Evolutionary conservation across 2,113 vertebrate genomes (phyloP).

Genomic region (Triplophysa tibetana): DNA sequence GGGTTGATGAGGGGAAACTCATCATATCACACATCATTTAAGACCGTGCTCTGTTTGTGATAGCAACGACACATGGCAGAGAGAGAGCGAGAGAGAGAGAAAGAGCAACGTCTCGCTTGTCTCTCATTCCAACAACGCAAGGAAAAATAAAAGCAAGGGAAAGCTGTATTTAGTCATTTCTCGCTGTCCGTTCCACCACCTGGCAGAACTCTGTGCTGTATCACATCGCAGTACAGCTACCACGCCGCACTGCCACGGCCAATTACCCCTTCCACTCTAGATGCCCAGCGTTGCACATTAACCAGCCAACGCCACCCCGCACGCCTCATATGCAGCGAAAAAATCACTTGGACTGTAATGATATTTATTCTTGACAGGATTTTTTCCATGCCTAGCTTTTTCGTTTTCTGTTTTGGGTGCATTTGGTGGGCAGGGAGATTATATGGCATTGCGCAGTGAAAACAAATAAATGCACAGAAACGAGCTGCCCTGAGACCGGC

Average conservation of each 20-base stretch:
- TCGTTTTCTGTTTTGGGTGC: slow-evolving; percentile 70
- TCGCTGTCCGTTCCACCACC: slow-evolving; percentile 56
- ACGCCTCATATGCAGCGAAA: slow-evolving; percentile 59
- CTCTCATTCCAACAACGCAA: slow-evolving; percentile 14
- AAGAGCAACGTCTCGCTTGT: neutral
- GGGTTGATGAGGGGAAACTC: slow-evolving; percentile 48
- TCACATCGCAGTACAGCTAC: slow-evolving; percentile 40
- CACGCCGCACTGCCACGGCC: slow-evolving; percentile 54
- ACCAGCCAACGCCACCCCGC: slow-evolving; percentile 50
- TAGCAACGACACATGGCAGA: slow-evolving; percentile 43
- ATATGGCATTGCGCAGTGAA: slow-evolving; percentile 66
- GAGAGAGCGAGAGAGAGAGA: neutral
- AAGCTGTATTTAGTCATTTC: slow-evolving; percentile 64
- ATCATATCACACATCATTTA: slow-evolving; percentile 59
- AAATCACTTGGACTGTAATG: slow-evolving; percentile 70
- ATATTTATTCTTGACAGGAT: slow-evolving; percentile 79
- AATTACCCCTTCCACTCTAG: slow-evolving; percentile 53
- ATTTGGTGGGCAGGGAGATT: slow-evolving; percentile 44
- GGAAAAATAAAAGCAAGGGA: slow-evolving; percentile 51
- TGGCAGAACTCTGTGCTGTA: slow-evolving; percentile 57
- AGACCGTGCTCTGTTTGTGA: slow-evolving; percentile 59
- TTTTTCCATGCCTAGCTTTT: slow-evolving; percentile 61
- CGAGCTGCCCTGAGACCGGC: slow-evolving; percentile 71
- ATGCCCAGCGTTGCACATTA: slow-evolving; percentile 65
- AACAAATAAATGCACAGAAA: slow-evolving; percentile 76